Base-by-base conservation (phyloP, 2,797 vertebrate species). In the Cossypha caffra region DNA sequence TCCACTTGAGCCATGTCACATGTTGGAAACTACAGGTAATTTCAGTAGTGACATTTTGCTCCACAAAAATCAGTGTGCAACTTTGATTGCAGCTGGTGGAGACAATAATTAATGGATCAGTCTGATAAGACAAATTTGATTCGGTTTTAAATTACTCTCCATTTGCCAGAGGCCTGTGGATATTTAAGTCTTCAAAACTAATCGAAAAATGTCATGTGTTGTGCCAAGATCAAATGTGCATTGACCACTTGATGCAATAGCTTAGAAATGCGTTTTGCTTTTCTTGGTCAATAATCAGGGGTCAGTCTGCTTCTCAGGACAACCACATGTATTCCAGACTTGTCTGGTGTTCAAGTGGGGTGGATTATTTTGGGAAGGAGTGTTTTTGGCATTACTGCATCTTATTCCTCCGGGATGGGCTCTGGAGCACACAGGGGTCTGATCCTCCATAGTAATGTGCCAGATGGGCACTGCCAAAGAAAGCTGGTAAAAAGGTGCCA, bases 231-330 rank as follows among this genome's bases (percentile, higher is more conserved):
- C 31, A 48, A 59, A 66, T 28, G 35, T 21, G 19, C n/a, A 6
- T 61, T 80, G 50, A 61, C 64, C 45, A 2, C n/a, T 66, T 63
- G 67, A 48, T 91, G 74, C 52, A 38, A 1, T 5, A 26, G 42
- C 31, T 88, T 33, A 43, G 64, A 47, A 67, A 55, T 1, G 2
- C 4, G 6, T 35, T 86, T 74, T 1, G 43, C 29, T 59, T 45
- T 69, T 62, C 37, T 83, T 71, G 48, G 45, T 86, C 19, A 0
- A 13, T 92, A 59, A 29, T 40, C 19, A 4, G 2, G 13, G 66
- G 67, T 84, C 86, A 54, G 33, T 47, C 84, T 87, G 74, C 72
- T 92, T 91, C 93, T 85, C 51, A 74, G 90, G 72, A 71, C n/a
- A 7, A 52, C 48, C 38, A 7, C 52, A 18, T 5, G 1, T 85